phyloP scores from a whole-genome alignment of 2,888 invertebrate genomes.

The Liodrosophila aerea region DNA sequence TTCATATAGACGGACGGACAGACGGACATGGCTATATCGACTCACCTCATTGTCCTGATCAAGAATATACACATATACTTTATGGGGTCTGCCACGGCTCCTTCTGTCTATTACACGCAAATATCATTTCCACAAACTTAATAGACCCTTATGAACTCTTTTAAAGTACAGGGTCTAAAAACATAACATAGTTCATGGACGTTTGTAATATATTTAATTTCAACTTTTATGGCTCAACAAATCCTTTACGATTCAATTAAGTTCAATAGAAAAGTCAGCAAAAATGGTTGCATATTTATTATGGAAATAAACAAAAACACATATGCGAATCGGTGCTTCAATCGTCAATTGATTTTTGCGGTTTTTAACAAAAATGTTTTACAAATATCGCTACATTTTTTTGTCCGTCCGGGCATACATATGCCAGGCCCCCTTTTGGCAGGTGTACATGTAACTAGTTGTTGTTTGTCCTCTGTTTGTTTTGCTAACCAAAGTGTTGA shows the following conservation, averaged over 20 bases:
- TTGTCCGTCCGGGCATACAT: slow-evolving; percentile 14
- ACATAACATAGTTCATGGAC: no score
- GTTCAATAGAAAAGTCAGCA: slow-evolving; percentile 59
- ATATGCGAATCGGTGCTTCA: slow-evolving; percentile 50
- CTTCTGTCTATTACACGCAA: no score
- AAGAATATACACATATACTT: no score
- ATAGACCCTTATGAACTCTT: no score
- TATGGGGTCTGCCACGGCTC: no score
- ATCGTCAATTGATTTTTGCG: slow-evolving; percentile 81
- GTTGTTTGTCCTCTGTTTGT: slow-evolving; percentile 62
- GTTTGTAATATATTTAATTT: background rate
- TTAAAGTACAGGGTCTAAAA: no score
- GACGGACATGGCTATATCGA: no score
- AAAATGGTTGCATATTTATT: slow-evolving; percentile 59
- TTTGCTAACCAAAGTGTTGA: slow-evolving; percentile 79
- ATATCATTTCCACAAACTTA: no score
- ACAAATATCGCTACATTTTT: slow-evolving; percentile 61
- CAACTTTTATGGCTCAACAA: background rate
- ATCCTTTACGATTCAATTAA: slow-evolving; percentile 69
- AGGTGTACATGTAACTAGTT: slow-evolving; percentile 59
- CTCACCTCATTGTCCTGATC: no score
- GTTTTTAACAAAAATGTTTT: slow-evolving; percentile 75
- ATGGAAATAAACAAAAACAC: slow-evolving; percentile 9
- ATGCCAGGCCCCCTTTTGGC: slow-evolving; percentile 63
- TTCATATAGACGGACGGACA: no score